Base-by-base conservation (phyloP, 2,113 vertebrate species). In the Odocoileus virginianus region DNA sequence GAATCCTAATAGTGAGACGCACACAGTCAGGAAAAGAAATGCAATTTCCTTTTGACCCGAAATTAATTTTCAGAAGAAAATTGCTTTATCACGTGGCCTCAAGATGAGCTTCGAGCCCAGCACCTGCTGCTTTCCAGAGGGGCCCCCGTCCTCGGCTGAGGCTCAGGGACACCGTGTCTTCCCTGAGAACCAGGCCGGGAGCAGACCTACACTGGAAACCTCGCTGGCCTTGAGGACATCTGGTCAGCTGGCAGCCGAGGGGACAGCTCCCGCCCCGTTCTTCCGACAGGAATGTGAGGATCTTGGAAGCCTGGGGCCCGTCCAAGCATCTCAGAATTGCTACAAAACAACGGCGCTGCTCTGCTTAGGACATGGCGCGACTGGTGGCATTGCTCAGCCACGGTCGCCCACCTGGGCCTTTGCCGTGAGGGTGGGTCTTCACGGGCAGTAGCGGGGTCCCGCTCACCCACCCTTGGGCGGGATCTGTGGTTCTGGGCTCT, bases 21-120 rank as follows among this genome's bases (percentile, higher is more conserved):
- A 71, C 61, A 50, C 54, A 2, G 0, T 40, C 92, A 16, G 96
- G 89, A 79, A 47, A 50, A 84, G 57, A 93, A 87, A 94, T 43
- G 7, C 76, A 58, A 91, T 96, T 95, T 92, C 93, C 89, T 76
- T 64, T 40, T 10, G 81, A 86, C 81, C 58, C 21, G n/a, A 92
- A 95, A 95, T 92, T 88, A 96, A 89, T 84, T 96, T 92, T 92
- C 87, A 85, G 92, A 43, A 86, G 92, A 95, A 88, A 94, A 93
- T 28, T 36, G 10, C 81, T 83, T 84, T 60, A 57, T 52, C 25
- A 1, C 79, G 1, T 0, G 0, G 10, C 21, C 81, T 54, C 16
- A 2, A 1, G 19, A 45, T 3, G 47, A 25, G 60, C 76, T 43
- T 45, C 55, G n/a, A 27, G 83, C 89, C 71, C 5, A 0, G 87